Evolutionary conservation across 2,888 invertebrate species (phyloP), one percentile per base, ranked within the genome.

Genomic region (Octodonta nipae): DNA sequence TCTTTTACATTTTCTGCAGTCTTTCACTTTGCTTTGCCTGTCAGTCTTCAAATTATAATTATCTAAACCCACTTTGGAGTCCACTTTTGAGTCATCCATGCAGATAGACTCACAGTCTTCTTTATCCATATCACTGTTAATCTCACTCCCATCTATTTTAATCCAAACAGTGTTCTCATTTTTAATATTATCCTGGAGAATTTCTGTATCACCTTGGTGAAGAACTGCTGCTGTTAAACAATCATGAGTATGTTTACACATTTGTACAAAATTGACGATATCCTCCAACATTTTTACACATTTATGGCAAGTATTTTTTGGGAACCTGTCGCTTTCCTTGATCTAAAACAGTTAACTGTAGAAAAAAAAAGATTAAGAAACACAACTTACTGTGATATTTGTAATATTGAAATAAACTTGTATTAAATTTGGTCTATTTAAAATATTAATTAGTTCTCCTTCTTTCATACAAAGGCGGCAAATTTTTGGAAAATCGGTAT

Each of bases 361-460:
- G n/a, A n/a, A n/a, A n/a, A n/a, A n/a, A n/a, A 28, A 37, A 34
- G 33, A 40, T 32, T 39, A 42, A 39, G 40, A n/a, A n/a, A n/a
- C n/a, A n/a, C n/a, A n/a, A n/a, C n/a, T n/a, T n/a, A n/a, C n/a
- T n/a, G n/a, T n/a, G n/a, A n/a, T n/a, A n/a, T n/a, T n/a, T n/a
- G n/a, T n/a, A n/a, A n/a, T n/a, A n/a, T n/a, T n/a, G n/a, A n/a
- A n/a, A n/a, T n/a, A n/a, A n/a, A n/a, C n/a, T n/a, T n/a, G n/a
- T n/a, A n/a, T n/a, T n/a, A n/a, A n/a, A n/a, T n/a, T n/a, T n/a
- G n/a, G n/a, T n/a, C n/a, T n/a, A n/a, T n/a, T n/a, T n/a, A n/a
- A n/a, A n/a, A n/a, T n/a, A n/a, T n/a, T n/a, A n/a, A n/a, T n/a
- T n/a, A n/a, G n/a, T n/a, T n/a, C n/a, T n/a, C n/a, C n/a, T n/a